These are phyloP conservation scores for Sminthurinus signatus DNA, from an alignment of 1,140 invertebrate genomes.

Conservation along the genomic window DNA sequence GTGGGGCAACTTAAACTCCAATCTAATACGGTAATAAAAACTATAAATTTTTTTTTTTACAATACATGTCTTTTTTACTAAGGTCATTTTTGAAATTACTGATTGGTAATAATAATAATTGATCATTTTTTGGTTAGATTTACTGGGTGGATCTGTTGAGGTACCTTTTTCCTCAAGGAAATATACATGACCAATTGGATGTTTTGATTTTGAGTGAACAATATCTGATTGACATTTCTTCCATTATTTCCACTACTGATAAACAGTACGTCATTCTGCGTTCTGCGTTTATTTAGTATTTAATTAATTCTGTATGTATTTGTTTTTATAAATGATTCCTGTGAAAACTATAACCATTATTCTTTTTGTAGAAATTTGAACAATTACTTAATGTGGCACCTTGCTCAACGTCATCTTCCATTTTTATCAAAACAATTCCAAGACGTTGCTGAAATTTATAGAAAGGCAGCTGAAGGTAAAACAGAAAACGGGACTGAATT, in stretches of 20 bases:
- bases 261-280: conserved; percentile 46
- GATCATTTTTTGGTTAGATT: conserved; percentile 47
- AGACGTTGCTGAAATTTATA: conserved; percentile 50
- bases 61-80: background rate
- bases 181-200: conserved; percentile 51
- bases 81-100: background rate
- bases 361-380: conserved; percentile 52
- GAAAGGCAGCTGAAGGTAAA: conserved; percentile 50
- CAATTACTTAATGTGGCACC: conserved; percentile 57
- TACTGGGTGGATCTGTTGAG: conserved; percentile 52
- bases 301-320: too few species aligned
- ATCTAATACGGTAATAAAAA: conserved; percentile 47
- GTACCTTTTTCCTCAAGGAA: conserved; percentile 52
- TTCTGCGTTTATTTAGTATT: too few species aligned
- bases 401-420: conserved; percentile 53
- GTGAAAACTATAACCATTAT: too few species aligned
- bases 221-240: conserved; percentile 52
- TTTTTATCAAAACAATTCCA: conserved; percentile 54
- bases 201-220: conserved; percentile 51
- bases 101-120: background rate
- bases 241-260: conserved; percentile 54
- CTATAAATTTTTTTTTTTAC: background rate
- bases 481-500: conserved; percentile 13
- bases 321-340: too few species aligned
- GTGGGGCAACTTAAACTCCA: conserved; percentile 47